A percentile compares a stretch with the other conserved stretches of the same genome.
Evolutionary conservation across 2,797 vertebrate species (phyloP).

Genomic region (Sebastes steindachneri): DNA sequence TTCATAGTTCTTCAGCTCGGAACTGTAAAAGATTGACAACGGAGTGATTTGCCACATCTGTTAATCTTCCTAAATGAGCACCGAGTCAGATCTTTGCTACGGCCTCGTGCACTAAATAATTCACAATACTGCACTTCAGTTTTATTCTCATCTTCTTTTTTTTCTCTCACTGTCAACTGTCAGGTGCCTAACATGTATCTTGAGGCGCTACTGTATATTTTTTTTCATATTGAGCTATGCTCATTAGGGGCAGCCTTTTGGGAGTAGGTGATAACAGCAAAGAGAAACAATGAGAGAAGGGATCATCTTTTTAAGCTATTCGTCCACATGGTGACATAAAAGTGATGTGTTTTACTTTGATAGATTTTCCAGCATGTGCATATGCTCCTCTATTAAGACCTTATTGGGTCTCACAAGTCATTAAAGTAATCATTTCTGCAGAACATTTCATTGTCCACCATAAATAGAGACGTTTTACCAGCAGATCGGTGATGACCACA

Average conservation of each 20-base stretch:
- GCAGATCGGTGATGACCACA: slow-evolving; percentile 22
- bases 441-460: slow-evolving; percentile 14
- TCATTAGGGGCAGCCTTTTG: slow-evolving; percentile 57
- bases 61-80: slow-evolving; percentile 83
- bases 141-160: slow-evolving; percentile 71
- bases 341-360: slow-evolving; percentile 24
- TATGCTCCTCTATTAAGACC: slow-evolving; percentile 10
- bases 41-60: slow-evolving; percentile 76
- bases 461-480: neutral
- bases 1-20: slow-evolving; percentile 68
- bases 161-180: slow-evolving; percentile 62
- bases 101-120: slow-evolving; percentile 79
- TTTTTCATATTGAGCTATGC: slow-evolving; percentile 22
- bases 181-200: slow-evolving; percentile 59
- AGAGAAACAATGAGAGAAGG: slow-evolving; percentile 21
- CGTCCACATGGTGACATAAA: slow-evolving; percentile 39
- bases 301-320: slow-evolving; percentile 20
- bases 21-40: slow-evolving; percentile 76
- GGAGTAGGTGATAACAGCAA: slow-evolving; percentile 38
- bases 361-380: slow-evolving; percentile 1
- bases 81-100: slow-evolving; percentile 76
- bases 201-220: slow-evolving; percentile 15
- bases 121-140: slow-evolving; percentile 75
- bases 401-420: slow-evolving; percentile 12
- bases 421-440: slow-evolving; percentile 18